These are phyloP conservation scores for Danio albolineatus DNA, from an alignment of 2,797 vertebrate species.

Conservation along the genomic window DNA sequence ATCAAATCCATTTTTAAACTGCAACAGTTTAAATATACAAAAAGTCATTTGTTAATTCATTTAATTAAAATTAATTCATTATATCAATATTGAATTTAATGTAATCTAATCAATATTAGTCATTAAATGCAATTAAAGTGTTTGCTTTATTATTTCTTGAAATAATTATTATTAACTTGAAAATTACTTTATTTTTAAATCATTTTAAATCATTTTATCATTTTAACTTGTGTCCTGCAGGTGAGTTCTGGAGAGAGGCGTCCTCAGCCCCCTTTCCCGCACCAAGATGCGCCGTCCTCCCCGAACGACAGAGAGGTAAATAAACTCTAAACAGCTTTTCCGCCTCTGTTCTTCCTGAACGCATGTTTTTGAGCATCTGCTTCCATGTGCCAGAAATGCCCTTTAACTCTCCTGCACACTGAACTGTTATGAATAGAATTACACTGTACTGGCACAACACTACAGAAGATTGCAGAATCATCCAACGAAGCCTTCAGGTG, in stretches of 20 bases:
- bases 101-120: no score
- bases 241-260: constrained; percentile 73
- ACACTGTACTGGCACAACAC: background rate
- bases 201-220: no score
- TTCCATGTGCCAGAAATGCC: background rate
- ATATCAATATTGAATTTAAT: no score
- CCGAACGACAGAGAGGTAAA: constrained; percentile 90
- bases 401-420: background rate
- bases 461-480: background rate
- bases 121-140: no score
- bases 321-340: background rate
- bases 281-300: constrained; percentile 78
- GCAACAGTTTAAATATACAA: no score
- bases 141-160: no score
- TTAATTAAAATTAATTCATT: no score
- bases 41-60: no score
- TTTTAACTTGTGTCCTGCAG: constrained; percentile 67
- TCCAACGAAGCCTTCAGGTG: no score
- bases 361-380: constrained; percentile 46
- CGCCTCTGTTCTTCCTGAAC: background rate
- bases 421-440: background rate
- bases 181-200: no score
- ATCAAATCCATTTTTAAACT: no score
- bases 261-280: constrained; percentile 77
- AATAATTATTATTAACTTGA: no score